Base-by-base conservation (phyloP, 2,888 invertebrate species). In the Patella depressa region DNA sequence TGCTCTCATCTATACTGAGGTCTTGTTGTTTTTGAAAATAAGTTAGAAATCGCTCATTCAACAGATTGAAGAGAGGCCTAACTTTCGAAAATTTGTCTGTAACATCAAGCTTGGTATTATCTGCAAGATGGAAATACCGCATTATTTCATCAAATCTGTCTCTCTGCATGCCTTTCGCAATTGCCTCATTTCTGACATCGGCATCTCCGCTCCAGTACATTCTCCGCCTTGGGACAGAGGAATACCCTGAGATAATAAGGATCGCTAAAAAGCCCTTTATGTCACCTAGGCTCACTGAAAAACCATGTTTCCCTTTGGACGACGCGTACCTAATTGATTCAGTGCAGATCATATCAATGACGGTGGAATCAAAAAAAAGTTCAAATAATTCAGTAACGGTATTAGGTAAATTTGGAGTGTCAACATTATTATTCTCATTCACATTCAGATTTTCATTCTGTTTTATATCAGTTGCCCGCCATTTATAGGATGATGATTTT, bases 1-100 rank as follows among this genome's bases (percentile, higher is more conserved):
- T 90, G 15, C 86, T 82, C 81, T 91, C 89, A 82, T 90, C 90
- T 79, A 89, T 72, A 71, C 75, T 29, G 17, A 81, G 77, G 77
- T 80, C 77, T 19, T 78, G 71, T 4, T 59, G 53, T 9, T 29
- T 12, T 14, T 55, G 54, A 57, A 76, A 80, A 71, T 55, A 79
- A 9, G 19, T 24, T 29, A 79, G 59, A 57, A 78, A 79, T n/a
- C 34, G 72, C 34, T 78, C 74, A 54, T 82, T 79, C 53, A 80
- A 55, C 15, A 72, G 69, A 19, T 54, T 69, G 17, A 82, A 15
- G 53, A 83, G 70, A n/a, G 80, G 79, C 3, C 77, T 55, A 11
- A 82, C 75, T 78, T 82, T 79, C n/a, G 59, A 53, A 24, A 83
- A 24, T 71, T 82, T 83, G 76, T 81, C 82, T 55, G 57, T 71